Evolutionary conservation across 2,113 vertebrate genomes (phyloP).

Genomic region (Dipodomys spectabilis): DNA sequence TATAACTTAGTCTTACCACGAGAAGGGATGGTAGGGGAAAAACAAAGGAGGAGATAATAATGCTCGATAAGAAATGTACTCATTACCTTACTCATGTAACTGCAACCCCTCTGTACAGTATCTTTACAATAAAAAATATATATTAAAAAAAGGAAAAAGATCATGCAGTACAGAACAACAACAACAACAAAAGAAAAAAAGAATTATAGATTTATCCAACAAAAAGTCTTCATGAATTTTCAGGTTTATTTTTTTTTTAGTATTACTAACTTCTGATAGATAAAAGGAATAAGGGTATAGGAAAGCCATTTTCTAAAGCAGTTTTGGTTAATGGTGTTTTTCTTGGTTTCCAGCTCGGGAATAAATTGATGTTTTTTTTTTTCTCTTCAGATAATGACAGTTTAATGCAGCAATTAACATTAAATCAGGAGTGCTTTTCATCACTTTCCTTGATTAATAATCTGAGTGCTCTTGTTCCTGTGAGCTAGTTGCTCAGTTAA

Average conservation of each 20-base stretch:
- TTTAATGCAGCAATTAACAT: conserved; percentile 19
- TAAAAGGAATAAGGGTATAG: background rate
- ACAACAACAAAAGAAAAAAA: no score
- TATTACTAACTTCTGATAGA: background rate
- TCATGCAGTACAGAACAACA: background rate
- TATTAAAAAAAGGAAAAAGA: no score
- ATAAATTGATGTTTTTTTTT: background rate
- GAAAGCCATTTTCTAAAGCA: background rate
- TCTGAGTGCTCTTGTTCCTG: background rate
- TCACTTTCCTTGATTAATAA: conserved; percentile 40
- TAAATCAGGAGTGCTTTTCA: background rate
- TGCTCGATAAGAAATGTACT: no score
- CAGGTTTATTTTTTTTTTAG: background rate
- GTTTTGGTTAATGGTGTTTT: background rate
- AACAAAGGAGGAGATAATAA: no score
- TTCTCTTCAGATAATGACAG: conserved; percentile 41
- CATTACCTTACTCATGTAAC: no score
- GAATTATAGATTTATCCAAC: background rate
- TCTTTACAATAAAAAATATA: no score
- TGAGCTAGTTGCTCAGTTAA: conserved; percentile 62
- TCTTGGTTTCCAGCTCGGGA: background rate
- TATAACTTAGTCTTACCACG: background rate
- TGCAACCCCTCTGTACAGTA: no score
- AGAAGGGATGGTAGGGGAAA: no score
- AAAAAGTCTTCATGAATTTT: background rate